These are phyloP conservation scores for Ctenosaura bakeri DNA, from an alignment of 2,797 vertebrate genomes.

Conservation along the genomic window DNA sequence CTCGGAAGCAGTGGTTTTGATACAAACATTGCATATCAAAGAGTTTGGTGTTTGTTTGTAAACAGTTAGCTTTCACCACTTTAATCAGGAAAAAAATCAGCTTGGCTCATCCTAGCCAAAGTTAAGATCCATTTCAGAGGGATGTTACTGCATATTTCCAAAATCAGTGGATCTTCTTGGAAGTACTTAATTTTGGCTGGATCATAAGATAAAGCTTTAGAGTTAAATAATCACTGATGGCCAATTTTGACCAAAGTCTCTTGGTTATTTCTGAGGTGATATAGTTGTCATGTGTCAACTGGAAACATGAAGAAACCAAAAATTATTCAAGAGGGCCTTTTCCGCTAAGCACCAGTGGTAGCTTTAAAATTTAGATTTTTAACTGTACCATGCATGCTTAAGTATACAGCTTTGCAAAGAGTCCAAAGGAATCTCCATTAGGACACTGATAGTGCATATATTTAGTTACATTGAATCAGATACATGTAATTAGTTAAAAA, in stretches of 20 bases:
- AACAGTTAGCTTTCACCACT: constrained; percentile 60
- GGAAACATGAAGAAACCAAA: no score
- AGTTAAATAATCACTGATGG: not conserved
- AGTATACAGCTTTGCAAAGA: not conserved
- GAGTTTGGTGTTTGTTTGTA: not conserved
- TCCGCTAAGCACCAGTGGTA: not conserved
- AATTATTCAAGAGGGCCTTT: not conserved
- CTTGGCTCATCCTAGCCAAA: not conserved
- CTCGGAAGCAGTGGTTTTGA: constrained; percentile 52
- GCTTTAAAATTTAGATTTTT: not conserved
- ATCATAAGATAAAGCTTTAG: not conserved
- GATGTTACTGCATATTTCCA: not conserved
- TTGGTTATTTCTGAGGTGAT: not conserved
- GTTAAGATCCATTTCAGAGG: not conserved
- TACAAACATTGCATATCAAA: constrained; percentile 52
- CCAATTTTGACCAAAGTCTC: not conserved
- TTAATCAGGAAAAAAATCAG: constrained; percentile 54
- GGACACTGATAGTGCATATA: no score
- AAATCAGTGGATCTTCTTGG: not conserved
- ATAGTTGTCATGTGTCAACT: not conserved
- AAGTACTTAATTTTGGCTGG: not conserved
- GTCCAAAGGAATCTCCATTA: not conserved
- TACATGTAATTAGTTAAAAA: not conserved
- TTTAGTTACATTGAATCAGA: not conserved
- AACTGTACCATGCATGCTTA: not conserved